Base-by-base conservation (phyloP, 2,113 vertebrate species). In the Urocolius indicus region DNA sequence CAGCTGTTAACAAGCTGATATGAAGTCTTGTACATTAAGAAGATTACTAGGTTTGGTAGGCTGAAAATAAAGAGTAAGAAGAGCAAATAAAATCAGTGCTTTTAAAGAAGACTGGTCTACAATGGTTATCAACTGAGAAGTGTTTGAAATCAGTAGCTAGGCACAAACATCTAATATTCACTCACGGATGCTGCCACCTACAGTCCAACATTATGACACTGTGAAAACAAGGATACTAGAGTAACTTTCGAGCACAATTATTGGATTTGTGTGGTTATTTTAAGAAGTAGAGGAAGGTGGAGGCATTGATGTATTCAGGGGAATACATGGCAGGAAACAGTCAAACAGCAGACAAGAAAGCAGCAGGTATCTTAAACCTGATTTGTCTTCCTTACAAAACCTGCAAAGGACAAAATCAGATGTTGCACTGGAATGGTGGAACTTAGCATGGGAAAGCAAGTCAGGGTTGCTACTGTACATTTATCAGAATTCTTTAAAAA, bases 111-210 rank as follows among this genome's bases (percentile, higher is more conserved):
- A 46, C 38, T 68, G 52, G 89, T 57, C 38, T 52, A 23, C 61
- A 77, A 5, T 3, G 20, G 30, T 32, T 76, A 67, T 59, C 3
- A 2, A 10, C 17, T 34, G 45, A 93, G 79, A 34, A 3, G 27
- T 2, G 22, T 68, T 89, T 86, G 36, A 84, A 88, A 79, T 22
- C 12, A 46, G 22, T 13, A 58, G 71, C 58, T 84, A 52, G 52
- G 38, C 46, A 63, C 65, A 87, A 82, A 46, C 24, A 52, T 30
- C 51, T 49, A 80, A 45, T 79, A 96, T 96, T 93, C 68, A 91
- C 57, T 95, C 95, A 95, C 89, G 83, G 69, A 87, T 97, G 89
- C 97, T 98, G 97, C 98, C 97, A 98, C 63, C 97, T 97, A 97
- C 89, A 97, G 97, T 78, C 79, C 76, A 75, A 9, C 51, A 55